Percentiles rank a stretch among this genome's conserved stretches.
phyloP scores from a whole-genome alignment of 2,113 vertebrate genomes.

The Onychorhynchus coronatus region DNA sequence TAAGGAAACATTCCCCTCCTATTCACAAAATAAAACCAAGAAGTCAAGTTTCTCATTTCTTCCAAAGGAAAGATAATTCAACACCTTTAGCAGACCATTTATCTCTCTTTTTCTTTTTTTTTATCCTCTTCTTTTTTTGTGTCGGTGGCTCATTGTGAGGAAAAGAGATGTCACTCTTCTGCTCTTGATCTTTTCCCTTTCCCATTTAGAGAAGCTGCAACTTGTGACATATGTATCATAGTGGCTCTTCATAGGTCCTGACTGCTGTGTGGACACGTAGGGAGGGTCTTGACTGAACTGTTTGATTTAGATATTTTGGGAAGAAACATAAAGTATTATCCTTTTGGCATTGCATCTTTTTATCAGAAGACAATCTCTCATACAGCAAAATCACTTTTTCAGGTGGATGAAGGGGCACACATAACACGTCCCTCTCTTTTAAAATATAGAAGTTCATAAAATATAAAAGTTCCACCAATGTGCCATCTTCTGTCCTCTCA shows the following conservation, averaged over 20 bases:
- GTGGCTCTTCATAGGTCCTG: background rate
- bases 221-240: background rate
- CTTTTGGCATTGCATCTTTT: background rate
- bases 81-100: background rate
- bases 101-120: background rate
- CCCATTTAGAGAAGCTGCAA: background rate
- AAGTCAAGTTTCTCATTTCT: background rate
- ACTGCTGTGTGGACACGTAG: background rate
- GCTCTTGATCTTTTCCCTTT: background rate
- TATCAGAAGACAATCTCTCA: background rate
- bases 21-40: background rate
- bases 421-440: background rate
- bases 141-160: background rate
- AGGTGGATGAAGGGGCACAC: background rate
- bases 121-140: background rate
- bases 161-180: background rate
- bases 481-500: background rate
- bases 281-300: background rate
- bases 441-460: background rate
- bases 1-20: background rate
- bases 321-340: background rate
- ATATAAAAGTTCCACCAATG: background rate
- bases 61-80: background rate
- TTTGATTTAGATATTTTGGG: background rate
- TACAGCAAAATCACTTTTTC: background rate